Base-by-base conservation (phyloP, 2,888 invertebrate genomes). In the Chymomyza amoena region DNA sequence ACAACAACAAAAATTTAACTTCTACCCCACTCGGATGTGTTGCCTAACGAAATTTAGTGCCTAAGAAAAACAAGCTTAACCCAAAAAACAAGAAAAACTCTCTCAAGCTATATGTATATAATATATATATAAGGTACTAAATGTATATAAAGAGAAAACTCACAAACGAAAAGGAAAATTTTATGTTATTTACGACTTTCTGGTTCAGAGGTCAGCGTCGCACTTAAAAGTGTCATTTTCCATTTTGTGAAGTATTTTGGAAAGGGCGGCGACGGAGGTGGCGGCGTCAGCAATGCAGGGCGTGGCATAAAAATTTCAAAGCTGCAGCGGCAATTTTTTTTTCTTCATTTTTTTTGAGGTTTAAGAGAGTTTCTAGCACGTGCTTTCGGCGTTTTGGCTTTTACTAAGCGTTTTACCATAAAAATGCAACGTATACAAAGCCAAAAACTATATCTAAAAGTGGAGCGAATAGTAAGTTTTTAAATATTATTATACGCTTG, bases 121-220 rank as follows among this genome's bases (percentile, higher is more conserved):
- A n/a, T n/a, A n/a, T n/a, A n/a, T n/a, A n/a, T 20, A 20, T 20
- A 20, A 70, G 62, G 64, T 65, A 15, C 16, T 4, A 16, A n/a
- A 36, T 61, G 36, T 39, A 6, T 61, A 36, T 61, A 39, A 61
- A 50, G 52, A 45, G 39, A 64, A 57, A 57, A 25, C 72, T 75
- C 68, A 61, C 64, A 75, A 78, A 77, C 64, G 73, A 73, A 83
- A 83, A 80, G 73, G 80, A 76, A 80, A 39, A 74, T 72, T 84
- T 87, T 82, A 59, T 72, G 80, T 89, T 90, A 90, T 90, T 90
- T 90, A 90, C 89, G 90, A 89, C 87, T 89, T 90, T 90, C 89
- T 89, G 89, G 89, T 89, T 90, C 89, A 87, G 81, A 87, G 89
- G 87, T 89, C 89, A 88, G 70, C 87, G 77, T 79, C 84, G 88